Evolutionary conservation across 1,140 invertebrate species (phyloP).

Genomic region (Rhopalosiphum padi): DNA sequence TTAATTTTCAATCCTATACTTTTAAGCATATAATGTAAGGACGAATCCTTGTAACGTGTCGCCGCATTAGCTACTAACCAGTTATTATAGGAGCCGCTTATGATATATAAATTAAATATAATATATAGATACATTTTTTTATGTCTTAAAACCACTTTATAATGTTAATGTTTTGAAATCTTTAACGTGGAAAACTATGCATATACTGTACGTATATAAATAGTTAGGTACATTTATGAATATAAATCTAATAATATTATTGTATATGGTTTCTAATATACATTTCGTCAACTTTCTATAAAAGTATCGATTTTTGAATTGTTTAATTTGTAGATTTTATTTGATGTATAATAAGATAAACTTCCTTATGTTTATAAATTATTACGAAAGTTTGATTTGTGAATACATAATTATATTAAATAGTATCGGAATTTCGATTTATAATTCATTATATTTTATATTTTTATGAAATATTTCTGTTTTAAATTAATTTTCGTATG

Average conservation of each 20-base stretch:
- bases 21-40: neutral
- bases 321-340: neutral
- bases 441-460: neutral
- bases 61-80: neutral
- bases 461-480: neutral
- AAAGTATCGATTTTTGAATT: neutral
- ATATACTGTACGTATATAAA: too few relatives aligned
- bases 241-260: neutral
- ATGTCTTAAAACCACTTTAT: neutral
- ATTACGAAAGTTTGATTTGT: neutral
- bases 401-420: neutral
- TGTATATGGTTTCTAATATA: neutral
- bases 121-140: neutral
- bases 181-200: neutral
- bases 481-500: neutral
- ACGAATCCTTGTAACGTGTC: neutral
- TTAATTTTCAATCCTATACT: neutral
- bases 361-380: neutral
- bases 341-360: neutral
- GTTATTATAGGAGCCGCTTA: neutral
- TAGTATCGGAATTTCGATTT: neutral
- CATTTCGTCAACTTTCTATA: neutral
- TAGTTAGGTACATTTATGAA: too few relatives aligned
- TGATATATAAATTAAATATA: neutral
- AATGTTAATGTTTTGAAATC: neutral